Evolutionary conservation across 2,888 invertebrate genomes (phyloP), one percentile per base, ranked within the genome.

Genomic region (Laothoe populi): DNA sequence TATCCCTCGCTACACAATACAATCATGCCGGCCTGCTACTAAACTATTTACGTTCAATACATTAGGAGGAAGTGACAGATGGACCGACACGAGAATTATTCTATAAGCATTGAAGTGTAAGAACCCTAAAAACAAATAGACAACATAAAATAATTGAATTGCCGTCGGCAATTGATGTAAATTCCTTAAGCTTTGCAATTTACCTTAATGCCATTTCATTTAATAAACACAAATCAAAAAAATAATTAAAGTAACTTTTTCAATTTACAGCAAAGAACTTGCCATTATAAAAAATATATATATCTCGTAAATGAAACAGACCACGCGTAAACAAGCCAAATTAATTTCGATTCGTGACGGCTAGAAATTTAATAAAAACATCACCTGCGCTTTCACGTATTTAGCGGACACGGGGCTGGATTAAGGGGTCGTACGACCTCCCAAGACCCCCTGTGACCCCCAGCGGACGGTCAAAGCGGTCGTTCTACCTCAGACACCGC

Each of bases 281-380:
- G 4, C 4, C 16, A 35, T 31, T 21, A 46, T 19, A 57, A 45
- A 24, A 46, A 44, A 58, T 24, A 59, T 31, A 31, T 44, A 45
- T 45, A n/a, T 66, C 64, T 58, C 63, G 66, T 67, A 67, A 70
- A 68, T 65, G 66, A 68, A 66, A 48, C 62, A 64, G 64, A 67
- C 63, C 61, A 63, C 59, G 64, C 64, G 66, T 70, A 75, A 78
- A 78, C 77, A 82, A 78, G 74, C 74, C 70, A 82, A 85, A 83
- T 86, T 84, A 84, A 84, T 85, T 86, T 76, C 71, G 75, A 79
- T 79, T 78, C 74, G 71, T 69, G 74, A 66, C 68, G 73, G 70
- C 69, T 75, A 83, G 79, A 83, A 81, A 84, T 84, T 87, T 86
- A 86, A 86, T 87, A 69, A 83, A 87, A 86, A 81, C 87, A 85